A percentile compares a stretch with the other conserved stretches of the same genome.
These are phyloP conservation scores for Psettodes erumei DNA, from an alignment of 2,113 vertebrate genomes.

Conservation along the genomic window DNA sequence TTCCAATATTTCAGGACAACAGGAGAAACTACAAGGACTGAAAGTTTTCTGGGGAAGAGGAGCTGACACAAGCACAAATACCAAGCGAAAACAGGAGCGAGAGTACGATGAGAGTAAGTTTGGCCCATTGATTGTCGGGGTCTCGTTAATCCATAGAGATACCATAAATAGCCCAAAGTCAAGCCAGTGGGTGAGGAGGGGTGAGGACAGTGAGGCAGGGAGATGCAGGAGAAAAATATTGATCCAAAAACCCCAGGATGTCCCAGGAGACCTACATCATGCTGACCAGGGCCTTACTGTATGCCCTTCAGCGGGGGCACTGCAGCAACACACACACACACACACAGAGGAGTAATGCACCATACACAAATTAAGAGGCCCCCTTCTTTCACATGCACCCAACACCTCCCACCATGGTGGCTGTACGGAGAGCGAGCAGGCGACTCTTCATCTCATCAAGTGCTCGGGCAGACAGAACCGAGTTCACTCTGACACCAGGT, in stretches of 20 bases:
- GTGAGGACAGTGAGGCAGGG: conserved; percentile 52
- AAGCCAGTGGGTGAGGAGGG: conserved; percentile 54
- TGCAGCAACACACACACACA: conserved; percentile 65
- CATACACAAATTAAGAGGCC: conserved; percentile 51
- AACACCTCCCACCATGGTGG: conserved; percentile 23
- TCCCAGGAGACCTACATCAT: conserved; percentile 70
- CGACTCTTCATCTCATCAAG: conserved; percentile 32
- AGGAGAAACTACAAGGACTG: conserved; percentile 51
- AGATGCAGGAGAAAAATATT: conserved; percentile 67
- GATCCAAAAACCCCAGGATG: conserved; percentile 65
- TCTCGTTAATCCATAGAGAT: conserved; percentile 70
- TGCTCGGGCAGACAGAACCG: conserved; percentile 4
- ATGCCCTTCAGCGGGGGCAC: conserved; percentile 77
- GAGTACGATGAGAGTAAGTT: conserved; percentile 58
- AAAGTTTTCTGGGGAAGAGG: conserved; percentile 53
- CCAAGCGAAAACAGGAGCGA: conserved; percentile 36
- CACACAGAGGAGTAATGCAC: conserved; percentile 50
- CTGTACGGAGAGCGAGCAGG: neutral
- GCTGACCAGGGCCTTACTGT: conserved; percentile 76
- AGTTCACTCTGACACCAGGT: conserved; percentile 8
- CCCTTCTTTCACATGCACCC: conserved; percentile 20
- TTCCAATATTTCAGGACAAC: conserved; percentile 25
- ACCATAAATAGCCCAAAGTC: conserved; percentile 80
- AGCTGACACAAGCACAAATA: conserved; percentile 67
- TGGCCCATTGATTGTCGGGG: conserved; percentile 71